phyloP scores from a whole-genome alignment of 2,113 vertebrate genomes.

The Oceanites oceanicus region DNA sequence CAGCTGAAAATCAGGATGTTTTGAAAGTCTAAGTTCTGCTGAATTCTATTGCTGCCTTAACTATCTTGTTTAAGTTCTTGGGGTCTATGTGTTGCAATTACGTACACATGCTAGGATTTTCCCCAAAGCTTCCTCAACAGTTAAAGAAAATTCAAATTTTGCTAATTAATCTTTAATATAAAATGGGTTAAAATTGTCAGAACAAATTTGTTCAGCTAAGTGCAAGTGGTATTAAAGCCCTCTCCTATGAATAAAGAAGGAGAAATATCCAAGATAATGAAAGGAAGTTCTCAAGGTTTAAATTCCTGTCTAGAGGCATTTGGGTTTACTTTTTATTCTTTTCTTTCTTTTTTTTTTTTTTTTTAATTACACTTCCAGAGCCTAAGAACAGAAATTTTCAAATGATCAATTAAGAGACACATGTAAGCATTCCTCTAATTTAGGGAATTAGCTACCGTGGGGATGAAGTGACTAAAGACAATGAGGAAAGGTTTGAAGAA shows the following conservation, averaged over 20 bases:
- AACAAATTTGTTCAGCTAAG: neutral
- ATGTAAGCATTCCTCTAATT: neutral
- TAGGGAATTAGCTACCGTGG: neutral
- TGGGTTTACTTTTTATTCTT: neutral
- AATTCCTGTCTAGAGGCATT: neutral
- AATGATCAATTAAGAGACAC: neutral
- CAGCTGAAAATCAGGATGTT: neutral
- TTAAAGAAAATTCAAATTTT: neutral
- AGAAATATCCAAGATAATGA: neutral
- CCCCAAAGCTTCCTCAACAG: neutral
- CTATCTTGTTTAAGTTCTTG: neutral
- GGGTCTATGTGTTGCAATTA: neutral
- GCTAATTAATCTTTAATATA: slow-evolving; percentile 4
- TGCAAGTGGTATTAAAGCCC: neutral
- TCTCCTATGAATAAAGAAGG: neutral
- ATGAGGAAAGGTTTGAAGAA: neutral
- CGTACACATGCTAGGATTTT: neutral
- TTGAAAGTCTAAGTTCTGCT: neutral
- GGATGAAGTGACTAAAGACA: neutral
- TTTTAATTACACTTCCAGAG: neutral
- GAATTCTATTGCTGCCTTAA: neutral
- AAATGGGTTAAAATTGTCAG: neutral
- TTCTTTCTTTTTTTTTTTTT: too few species aligned
- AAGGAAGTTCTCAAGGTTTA: neutral
- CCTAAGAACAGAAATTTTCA: neutral